These are phyloP conservation scores for Menura novaehollandiae DNA, from an alignment of 2,113 vertebrate genomes.

Conservation along the genomic window DNA sequence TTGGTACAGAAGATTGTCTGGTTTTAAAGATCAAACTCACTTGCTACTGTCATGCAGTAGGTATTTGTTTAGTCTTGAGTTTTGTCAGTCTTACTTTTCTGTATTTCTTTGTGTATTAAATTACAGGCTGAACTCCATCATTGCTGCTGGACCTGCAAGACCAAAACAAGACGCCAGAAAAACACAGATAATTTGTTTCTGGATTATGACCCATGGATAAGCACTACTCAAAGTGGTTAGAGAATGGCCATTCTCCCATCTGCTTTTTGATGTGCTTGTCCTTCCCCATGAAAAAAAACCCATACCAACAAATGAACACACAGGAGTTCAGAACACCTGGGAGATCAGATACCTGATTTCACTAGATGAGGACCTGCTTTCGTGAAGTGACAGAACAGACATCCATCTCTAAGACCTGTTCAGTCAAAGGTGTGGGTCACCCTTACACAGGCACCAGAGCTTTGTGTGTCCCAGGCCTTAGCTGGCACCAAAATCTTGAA, in stretches of 20 bases:
- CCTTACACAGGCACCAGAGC: fast-evolving
- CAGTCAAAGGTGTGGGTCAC: neutral
- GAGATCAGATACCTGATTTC: neutral
- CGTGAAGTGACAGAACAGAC: neutral
- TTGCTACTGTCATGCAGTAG: neutral
- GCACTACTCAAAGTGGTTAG: neutral
- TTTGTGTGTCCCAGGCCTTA: neutral
- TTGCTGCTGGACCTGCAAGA: neutral
- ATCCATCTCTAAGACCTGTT: neutral
- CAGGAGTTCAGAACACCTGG: neutral
- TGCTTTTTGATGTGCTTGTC: neutral
- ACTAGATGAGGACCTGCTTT: neutral
- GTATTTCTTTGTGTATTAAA: neutral
- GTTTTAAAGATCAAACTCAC: neutral
- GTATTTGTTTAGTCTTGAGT: neutral
- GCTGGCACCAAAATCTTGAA: neutral
- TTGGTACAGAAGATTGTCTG: neutral
- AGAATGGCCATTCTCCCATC: neutral
- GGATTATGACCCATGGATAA: neutral
- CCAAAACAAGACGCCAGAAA: neutral
- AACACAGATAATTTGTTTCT: neutral
- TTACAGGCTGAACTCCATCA: neutral
- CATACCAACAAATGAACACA: neutral
- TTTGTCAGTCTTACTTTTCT: neutral
- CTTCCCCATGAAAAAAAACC: neutral